These are phyloP conservation scores for Agonopterix arenella DNA, from an alignment of 2,888 invertebrate genomes.

Conservation along the genomic window DNA sequence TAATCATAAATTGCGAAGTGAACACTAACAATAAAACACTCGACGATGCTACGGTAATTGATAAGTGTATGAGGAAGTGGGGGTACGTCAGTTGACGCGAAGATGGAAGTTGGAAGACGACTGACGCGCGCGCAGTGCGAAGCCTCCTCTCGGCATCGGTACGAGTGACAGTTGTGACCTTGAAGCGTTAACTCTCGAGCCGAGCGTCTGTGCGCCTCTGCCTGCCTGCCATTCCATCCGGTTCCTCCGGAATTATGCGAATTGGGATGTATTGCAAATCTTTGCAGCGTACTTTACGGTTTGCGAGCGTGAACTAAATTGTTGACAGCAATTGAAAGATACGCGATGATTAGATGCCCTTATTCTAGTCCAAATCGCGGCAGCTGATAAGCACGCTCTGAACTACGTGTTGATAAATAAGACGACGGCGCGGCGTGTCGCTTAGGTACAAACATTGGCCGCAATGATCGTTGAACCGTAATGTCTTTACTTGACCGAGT, in stretches of 20 bases:
- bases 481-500: not conserved
- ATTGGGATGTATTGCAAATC: too few species aligned
- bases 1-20: too few species aligned
- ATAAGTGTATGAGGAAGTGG: slow-evolving; percentile 2
- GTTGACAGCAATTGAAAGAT: too few species aligned
- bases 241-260: not conserved
- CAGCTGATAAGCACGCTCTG: too few species aligned
- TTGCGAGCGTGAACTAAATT: too few species aligned
- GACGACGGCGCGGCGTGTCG: too few species aligned
- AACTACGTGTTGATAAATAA: too few species aligned
- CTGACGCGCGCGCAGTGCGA: slow-evolving; percentile 30
- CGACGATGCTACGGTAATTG: not conserved
- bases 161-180: slow-evolving; percentile 55
- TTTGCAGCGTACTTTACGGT: too few species aligned
- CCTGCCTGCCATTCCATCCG: not conserved
- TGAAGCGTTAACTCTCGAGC: slow-evolving; percentile 23
- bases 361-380: too few species aligned
- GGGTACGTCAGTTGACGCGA: slow-evolving; percentile 11
- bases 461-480: not conserved
- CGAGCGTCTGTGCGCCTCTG: slow-evolving; percentile 11
- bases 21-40: slow-evolving; percentile 2
- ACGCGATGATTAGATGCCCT: too few species aligned
- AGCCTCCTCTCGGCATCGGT: slow-evolving; percentile 35
- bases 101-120: slow-evolving; percentile 31
- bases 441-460: not conserved